Evolutionary conservation across 2,797 vertebrate genomes (phyloP), one percentile per base, ranked within the genome.

Genomic region (Rhodeus uyekii): DNA sequence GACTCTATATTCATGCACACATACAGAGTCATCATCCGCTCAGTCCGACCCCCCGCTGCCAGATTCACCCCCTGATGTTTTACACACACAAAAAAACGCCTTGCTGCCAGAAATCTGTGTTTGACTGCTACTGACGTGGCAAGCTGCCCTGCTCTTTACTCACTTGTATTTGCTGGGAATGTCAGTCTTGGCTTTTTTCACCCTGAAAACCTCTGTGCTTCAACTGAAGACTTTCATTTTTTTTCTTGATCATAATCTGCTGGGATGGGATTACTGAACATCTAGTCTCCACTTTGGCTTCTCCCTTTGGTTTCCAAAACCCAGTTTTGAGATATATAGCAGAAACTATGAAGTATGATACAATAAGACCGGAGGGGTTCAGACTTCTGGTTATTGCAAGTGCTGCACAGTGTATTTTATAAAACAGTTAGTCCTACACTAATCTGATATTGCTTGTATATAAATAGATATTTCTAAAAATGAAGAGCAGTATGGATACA

Each of bases 111-210:
- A 27, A 68, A 3, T 53, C 61, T 68, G 34, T 63, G 13, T 8
- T 58, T 76, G 61, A 39, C 44, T 58, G 18, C 48, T 68, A 69
- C 77, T 81, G 58, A 68, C 61, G 58, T 82, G 48, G 61, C 80
- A 76, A 44, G 61, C 19, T 60, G 50, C 63, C 38, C 48, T n/a
- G 46, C 34, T 53, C 46, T 75, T 75, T 74, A 65, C 13, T 55
- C 18, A 29, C 16, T 22, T 81, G 34, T 74, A 12, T 65, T 81
- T 63, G 34, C 12, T 10, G 8, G 44, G 14, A 58, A 42, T 72
- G 53, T 76, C 73, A 76, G 36, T 53, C 16, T 61, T 27, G 27
- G 50, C 4, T 44, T n/a, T 60, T 46, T 46, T 4, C 5, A 44
- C 14, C 8, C 18, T 32, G 34, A 24, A 42, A 39, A 39, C 24